Conservation (phyloP, 2,888 invertebrate species). For the Arge pagana region DNA sequence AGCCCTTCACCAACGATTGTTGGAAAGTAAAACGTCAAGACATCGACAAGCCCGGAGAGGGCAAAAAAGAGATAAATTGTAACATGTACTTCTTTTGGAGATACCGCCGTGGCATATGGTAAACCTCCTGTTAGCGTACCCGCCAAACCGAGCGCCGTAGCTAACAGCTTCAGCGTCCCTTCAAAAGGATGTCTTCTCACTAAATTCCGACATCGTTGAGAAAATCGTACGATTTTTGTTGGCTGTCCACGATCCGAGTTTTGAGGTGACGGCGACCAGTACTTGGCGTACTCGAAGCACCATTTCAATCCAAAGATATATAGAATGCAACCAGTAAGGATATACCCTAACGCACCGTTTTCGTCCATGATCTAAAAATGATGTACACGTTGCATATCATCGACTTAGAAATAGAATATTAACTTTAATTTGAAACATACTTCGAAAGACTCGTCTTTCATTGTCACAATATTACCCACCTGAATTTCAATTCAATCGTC, state of each 20-base stretch:
- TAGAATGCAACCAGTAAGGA: conserved; percentile 47
- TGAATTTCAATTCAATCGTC: no score
- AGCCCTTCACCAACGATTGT: conserved; percentile 50
- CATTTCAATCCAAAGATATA: conserved; percentile 50
- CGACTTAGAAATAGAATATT: no score
- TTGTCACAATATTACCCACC: no score
- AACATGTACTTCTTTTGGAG: conserved; percentile 50
- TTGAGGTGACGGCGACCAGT: conserved; percentile 34
- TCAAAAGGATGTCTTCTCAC: conserved; percentile 45
- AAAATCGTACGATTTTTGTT: conserved; percentile 30
- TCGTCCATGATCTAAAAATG: no score
- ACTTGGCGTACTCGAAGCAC: conserved; percentile 51
- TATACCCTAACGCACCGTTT: conserved; percentile 39
- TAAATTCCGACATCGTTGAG: conserved; percentile 35
- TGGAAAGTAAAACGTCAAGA: conserved; percentile 55
- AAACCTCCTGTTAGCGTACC: conserved; percentile 45
- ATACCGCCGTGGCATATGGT: conserved; percentile 36
- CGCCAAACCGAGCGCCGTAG: conserved; percentile 46
- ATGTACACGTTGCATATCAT: no score
- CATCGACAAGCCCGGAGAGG: conserved; percentile 55
- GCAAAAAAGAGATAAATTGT: conserved; percentile 57
- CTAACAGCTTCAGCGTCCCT: conserved; percentile 47
- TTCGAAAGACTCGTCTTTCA: no score
- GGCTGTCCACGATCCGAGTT: conserved; percentile 28
- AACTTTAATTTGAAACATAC: no score